phyloP scores from a whole-genome alignment of 2,113 vertebrate genomes.

The Nesoenas mayeri region DNA sequence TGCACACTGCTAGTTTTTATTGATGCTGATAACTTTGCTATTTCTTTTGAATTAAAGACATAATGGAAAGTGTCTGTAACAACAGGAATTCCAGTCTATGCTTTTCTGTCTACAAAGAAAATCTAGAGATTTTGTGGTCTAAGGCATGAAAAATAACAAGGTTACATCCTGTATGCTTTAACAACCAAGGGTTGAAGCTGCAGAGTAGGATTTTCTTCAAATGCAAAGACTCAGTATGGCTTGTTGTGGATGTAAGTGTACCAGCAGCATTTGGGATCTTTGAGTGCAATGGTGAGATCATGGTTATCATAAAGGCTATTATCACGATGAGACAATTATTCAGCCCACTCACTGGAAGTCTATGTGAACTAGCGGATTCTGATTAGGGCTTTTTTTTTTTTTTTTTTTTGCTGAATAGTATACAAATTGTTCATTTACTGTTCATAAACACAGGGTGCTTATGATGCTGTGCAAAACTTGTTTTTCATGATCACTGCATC shows the following conservation, averaged over 20 bases:
- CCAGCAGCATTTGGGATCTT: neutral
- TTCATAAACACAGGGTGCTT: neutral
- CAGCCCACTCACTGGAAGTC: neutral
- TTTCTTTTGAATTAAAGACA: neutral
- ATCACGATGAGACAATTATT: neutral
- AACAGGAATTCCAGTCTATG: neutral
- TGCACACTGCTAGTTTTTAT: neutral
- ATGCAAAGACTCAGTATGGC: neutral
- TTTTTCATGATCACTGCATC: neutral
- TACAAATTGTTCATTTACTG: neutral
- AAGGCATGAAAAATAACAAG: neutral
- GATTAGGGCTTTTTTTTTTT: neutral
- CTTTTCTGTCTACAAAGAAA: neutral
- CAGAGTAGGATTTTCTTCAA: neutral
- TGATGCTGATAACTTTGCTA: neutral
- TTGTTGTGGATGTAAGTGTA: neutral
- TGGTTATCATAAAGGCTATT: constrained; percentile 2
- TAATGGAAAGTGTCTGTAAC: neutral
- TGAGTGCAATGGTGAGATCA: constrained; percentile 13
- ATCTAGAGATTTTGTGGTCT: neutral
- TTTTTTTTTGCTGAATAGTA: neutral
- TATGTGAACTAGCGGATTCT: neutral
- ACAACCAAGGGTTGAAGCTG: neutral
- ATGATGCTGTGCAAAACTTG: neutral
- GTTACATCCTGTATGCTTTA: neutral